phyloP scores from a whole-genome alignment of 2,113 vertebrate species.

The Acanthochromis polyacanthus region DNA sequence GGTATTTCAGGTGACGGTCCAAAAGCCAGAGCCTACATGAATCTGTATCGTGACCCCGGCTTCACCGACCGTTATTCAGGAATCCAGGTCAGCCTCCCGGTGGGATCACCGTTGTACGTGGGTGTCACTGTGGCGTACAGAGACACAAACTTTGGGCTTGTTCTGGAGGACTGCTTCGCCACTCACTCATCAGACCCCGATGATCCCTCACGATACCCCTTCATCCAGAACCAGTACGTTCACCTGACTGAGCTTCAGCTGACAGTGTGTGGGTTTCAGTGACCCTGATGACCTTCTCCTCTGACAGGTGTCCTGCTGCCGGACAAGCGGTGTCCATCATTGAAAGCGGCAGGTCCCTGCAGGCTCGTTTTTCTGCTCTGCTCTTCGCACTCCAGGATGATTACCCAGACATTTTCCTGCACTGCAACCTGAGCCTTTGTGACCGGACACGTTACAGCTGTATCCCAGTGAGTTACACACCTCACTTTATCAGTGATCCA shows the following conservation, averaged over 20 bases:
- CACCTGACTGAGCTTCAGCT: background rate
- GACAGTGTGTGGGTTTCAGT: background rate
- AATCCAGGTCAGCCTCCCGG: constrained; percentile 47
- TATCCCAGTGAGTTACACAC: constrained; percentile 50
- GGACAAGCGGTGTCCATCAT: constrained; percentile 52
- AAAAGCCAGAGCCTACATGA: constrained; percentile 58
- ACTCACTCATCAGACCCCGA: constrained; percentile 50
- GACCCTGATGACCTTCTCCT: background rate
- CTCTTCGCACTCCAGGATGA: constrained; percentile 45
- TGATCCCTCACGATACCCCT: constrained; percentile 29
- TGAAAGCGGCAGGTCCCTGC: constrained; percentile 63
- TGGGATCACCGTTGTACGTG: constrained; percentile 71
- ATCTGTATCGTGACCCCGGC: constrained; percentile 58
- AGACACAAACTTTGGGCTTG: constrained; percentile 54
- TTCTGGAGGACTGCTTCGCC: constrained; percentile 76
- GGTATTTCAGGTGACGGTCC: constrained; percentile 45
- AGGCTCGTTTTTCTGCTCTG: constrained; percentile 65
- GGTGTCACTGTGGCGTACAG: constrained; percentile 49
- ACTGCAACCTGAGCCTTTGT: constrained; percentile 69
- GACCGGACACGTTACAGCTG: constrained; percentile 23
- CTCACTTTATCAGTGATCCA: too few relatives aligned
- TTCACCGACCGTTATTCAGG: constrained; percentile 60
- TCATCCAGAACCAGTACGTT: constrained; percentile 76
- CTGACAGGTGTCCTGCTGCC: constrained; percentile 70
- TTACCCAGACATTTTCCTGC: constrained; percentile 51